Conservation (phyloP, 2,113 vertebrate genomes). For the Plecotus auritus region DNA sequence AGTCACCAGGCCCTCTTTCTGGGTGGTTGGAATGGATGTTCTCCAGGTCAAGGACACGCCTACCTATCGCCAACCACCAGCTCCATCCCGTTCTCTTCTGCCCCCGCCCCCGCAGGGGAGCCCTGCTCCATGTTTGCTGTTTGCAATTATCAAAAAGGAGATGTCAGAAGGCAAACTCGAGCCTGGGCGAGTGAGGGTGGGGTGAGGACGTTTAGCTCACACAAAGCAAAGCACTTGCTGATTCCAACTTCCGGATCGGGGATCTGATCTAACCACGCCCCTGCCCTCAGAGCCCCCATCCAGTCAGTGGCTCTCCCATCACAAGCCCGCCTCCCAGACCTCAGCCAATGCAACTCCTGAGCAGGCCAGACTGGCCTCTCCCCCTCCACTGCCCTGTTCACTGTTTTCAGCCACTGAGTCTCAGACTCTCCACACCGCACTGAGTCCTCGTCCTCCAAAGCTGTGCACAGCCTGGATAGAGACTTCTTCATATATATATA, state of each 20-base stretch:
- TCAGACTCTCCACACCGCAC: neutral
- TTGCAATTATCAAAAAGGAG: neutral
- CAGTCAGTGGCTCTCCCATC: neutral
- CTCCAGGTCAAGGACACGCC: accelerated
- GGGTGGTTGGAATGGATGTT: too few species aligned
- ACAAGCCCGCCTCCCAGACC: too few species aligned
- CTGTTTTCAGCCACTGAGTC: neutral
- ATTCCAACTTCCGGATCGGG: accelerated
- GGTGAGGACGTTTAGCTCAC: accelerated
- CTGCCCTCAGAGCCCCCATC: neutral
- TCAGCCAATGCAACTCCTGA: accelerated
- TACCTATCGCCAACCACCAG: neutral
- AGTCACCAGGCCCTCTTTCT: neutral
- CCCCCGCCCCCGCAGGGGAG: too few species aligned
- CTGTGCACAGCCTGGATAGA: neutral
- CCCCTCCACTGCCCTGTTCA: too few species aligned
- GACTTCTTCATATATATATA: too few species aligned
- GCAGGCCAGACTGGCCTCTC: neutral
- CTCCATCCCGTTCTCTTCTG: too few species aligned
- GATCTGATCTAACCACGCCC: neutral
- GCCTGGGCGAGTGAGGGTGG: too few species aligned
- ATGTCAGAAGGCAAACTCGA: neutral
- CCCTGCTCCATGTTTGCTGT: neutral
- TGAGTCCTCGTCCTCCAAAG: too few species aligned
- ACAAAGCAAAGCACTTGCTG: accelerated